phyloP scores from a whole-genome alignment of 2,888 invertebrate species.

The Drosophila algonquin region DNA sequence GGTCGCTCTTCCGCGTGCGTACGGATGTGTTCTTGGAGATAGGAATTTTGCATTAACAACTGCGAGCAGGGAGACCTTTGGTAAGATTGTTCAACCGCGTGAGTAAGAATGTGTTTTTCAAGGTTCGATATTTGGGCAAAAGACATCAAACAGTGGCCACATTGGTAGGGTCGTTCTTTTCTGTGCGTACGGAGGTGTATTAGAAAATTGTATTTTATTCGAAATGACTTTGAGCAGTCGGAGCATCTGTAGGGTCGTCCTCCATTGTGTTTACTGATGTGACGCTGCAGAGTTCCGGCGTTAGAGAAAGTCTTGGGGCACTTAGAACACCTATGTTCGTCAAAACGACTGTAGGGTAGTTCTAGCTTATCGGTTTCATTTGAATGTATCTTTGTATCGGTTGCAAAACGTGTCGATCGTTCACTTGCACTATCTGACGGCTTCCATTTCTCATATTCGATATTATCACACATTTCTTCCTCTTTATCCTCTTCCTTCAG shows the following conservation, averaged over 20 bases:
- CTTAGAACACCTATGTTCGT: not conserved
- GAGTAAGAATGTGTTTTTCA: slow-evolving; percentile 2
- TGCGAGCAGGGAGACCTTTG: no score
- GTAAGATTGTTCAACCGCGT: not conserved
- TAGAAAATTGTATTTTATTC: not conserved
- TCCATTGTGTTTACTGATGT: not conserved
- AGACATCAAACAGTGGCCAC: not conserved
- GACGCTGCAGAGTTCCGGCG: not conserved
- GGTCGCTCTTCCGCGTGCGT: not conserved
- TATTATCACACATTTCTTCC: not conserved
- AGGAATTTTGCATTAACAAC: not conserved
- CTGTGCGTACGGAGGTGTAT: not conserved
- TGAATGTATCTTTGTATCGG: not conserved
- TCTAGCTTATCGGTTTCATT: not conserved
- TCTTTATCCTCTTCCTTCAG: not conserved
- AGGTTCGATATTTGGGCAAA: slow-evolving; percentile 4
- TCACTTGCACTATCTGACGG: not conserved
- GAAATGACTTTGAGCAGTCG: not conserved
- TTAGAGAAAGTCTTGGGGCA: not conserved
- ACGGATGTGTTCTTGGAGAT: not conserved
- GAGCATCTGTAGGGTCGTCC: not conserved
- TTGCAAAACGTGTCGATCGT: no score
- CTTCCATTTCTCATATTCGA: not conserved
- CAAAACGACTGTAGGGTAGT: no score
- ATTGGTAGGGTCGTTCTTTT: slow-evolving; percentile 1